phyloP scores from a whole-genome alignment of 2,797 vertebrate species.

The Phoxinus dragarum region DNA sequence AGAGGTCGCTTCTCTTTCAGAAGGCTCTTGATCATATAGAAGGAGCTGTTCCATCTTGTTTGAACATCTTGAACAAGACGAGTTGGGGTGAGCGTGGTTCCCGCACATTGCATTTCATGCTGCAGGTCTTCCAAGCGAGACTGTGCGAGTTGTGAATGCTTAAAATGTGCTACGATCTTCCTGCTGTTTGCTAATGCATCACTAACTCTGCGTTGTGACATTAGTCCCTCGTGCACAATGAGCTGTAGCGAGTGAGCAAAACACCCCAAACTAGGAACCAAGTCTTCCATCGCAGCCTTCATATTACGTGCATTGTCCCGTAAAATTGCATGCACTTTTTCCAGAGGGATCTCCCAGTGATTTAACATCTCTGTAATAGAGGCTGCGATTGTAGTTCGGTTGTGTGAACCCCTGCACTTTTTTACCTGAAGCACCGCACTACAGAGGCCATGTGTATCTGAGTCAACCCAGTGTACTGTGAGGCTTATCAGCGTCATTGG shows the following conservation, averaged over 20 bases:
- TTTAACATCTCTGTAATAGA: constrained; percentile 31
- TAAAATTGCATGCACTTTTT: constrained; percentile 39
- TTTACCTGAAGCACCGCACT: constrained; percentile 25
- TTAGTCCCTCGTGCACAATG: constrained; percentile 26
- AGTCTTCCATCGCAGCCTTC: constrained; percentile 29
- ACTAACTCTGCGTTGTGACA: constrained; percentile 25
- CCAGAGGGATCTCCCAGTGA: constrained; percentile 23
- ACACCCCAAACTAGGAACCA: constrained; percentile 24
- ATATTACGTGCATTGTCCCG: constrained; percentile 38
- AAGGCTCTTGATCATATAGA: constrained; percentile 2
- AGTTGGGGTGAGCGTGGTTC: neutral
- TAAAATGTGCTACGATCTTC: constrained; percentile 30
- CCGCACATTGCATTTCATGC: constrained; percentile 11
- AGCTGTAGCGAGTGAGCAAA: constrained; percentile 34
- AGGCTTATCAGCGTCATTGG: neutral
- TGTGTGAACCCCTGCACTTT: constrained; percentile 24
- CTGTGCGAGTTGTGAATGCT: constrained; percentile 32
- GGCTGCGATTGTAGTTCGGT: neutral
- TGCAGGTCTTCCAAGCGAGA: constrained; percentile 40
- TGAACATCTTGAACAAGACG: neutral
- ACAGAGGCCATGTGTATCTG: neutral
- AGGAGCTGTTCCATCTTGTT: neutral
- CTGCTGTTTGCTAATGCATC: constrained; percentile 22
- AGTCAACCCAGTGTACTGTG: constrained; percentile 1
- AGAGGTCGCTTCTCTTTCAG: neutral